phyloP scores from a whole-genome alignment of 2,113 vertebrate species.

The Scomber japonicus region DNA sequence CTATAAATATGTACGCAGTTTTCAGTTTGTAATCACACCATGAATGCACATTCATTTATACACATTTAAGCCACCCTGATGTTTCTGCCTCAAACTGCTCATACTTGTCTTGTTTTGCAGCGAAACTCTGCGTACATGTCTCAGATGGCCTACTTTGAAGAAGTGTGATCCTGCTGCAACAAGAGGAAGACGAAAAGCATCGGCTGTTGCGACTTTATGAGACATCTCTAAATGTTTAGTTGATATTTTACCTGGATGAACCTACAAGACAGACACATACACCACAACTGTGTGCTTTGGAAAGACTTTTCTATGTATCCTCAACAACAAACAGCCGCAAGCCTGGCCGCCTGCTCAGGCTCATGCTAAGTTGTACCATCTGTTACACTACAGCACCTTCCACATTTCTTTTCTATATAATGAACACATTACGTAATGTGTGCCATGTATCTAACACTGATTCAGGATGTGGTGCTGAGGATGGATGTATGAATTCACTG shows the following conservation, averaged over 20 bases:
- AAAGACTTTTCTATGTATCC: slow-evolving; percentile 41
- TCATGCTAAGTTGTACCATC: slow-evolving; percentile 4
- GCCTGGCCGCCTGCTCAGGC: slow-evolving; percentile 9
- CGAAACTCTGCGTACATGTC: slow-evolving; percentile 87
- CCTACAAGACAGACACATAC: slow-evolving; percentile 19
- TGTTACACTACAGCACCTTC: slow-evolving; percentile 36
- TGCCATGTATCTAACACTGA: neutral
- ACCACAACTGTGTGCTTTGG: slow-evolving; percentile 12
- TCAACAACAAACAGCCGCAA: slow-evolving; percentile 10
- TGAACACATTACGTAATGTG: slow-evolving; percentile 13
- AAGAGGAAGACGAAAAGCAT: slow-evolving; percentile 25
- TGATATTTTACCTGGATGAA: slow-evolving; percentile 24
- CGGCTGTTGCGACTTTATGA: slow-evolving; percentile 9
- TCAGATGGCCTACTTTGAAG: slow-evolving; percentile 87
- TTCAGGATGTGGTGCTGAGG: too few species aligned
- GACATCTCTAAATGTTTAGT: slow-evolving; percentile 3
- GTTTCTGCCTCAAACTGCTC: neutral
- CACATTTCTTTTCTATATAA: slow-evolving; percentile 4
- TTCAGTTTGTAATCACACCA: neutral
- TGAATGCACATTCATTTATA: neutral
- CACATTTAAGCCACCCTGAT: neutral
- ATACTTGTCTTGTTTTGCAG: slow-evolving; percentile 71
- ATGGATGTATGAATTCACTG: too few species aligned
- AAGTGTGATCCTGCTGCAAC: slow-evolving; percentile 77
- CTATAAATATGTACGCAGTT: too few species aligned